Evolutionary conservation across 2,797 vertebrate genomes (phyloP).

Genomic region (Crenichthys baileyi): DNA sequence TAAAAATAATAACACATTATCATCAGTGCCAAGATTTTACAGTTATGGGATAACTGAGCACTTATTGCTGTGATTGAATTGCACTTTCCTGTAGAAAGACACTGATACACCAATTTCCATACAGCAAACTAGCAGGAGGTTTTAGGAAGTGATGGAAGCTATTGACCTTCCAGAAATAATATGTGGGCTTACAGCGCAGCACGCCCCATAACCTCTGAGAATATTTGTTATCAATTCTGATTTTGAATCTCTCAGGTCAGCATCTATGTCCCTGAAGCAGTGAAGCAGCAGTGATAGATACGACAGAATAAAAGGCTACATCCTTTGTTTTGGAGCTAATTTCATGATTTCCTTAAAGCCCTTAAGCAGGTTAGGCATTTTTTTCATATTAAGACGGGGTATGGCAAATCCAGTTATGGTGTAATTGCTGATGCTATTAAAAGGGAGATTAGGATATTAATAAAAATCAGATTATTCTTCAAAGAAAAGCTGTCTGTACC

Average conservation of each 20-base stretch:
- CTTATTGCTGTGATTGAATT: slow-evolving; percentile 24
- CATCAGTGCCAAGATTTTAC: slow-evolving; percentile 25
- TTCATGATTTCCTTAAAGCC: slow-evolving; percentile 60
- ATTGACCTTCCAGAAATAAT: slow-evolving; percentile 73
- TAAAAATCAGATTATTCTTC: slow-evolving; percentile 66
- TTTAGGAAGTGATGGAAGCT: slow-evolving; percentile 60
- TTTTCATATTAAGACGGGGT: slow-evolving; percentile 52
- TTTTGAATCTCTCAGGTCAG: slow-evolving; percentile 72
- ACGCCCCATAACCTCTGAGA: slow-evolving; percentile 64
- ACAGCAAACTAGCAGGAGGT: slow-evolving; percentile 45
- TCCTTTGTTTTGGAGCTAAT: slow-evolving; percentile 66
- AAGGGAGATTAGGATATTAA: slow-evolving; percentile 66
- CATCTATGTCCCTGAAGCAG: slow-evolving; percentile 60
- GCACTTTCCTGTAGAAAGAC: slow-evolving; percentile 13
- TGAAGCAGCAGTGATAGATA: slow-evolving; percentile 63
- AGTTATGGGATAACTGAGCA: slow-evolving; percentile 20
- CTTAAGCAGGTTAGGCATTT: slow-evolving; percentile 62
- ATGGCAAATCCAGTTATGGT: slow-evolving; percentile 64
- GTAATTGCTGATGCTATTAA: slow-evolving; percentile 68
- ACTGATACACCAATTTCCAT: slow-evolving; percentile 24
- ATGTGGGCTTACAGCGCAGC: slow-evolving; percentile 69
- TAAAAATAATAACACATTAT: slow-evolving; percentile 16
- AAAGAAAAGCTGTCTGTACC: slow-evolving; percentile 33
- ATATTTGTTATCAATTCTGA: slow-evolving; percentile 72
- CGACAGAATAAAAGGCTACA: slow-evolving; percentile 39